These are phyloP conservation scores for Epirrhoe tristata DNA, from an alignment of 2,888 invertebrate genomes.

Conservation along the genomic window DNA sequence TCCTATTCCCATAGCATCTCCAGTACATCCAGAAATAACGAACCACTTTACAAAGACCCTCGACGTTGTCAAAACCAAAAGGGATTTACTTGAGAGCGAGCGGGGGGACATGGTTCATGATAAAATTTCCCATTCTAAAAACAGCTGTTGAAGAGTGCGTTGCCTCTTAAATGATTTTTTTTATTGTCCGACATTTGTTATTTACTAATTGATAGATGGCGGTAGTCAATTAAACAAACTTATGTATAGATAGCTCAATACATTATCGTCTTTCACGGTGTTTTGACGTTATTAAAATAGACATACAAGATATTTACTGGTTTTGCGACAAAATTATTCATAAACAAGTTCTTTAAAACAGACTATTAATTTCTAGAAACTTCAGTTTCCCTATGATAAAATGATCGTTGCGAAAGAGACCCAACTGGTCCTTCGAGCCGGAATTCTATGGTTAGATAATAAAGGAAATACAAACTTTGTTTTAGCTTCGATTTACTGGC, in stretches of 20 bases:
- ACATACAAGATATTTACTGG: neutral
- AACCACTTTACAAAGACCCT: slow-evolving; percentile 48
- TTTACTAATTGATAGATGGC: slow-evolving; percentile 45
- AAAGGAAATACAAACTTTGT: slow-evolving; percentile 1
- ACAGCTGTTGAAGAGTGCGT: slow-evolving; percentile 77
- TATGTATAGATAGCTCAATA: neutral
- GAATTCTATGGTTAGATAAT: slow-evolving; percentile 36
- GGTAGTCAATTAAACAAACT: slow-evolving; percentile 18
- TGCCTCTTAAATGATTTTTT: slow-evolving; percentile 59
- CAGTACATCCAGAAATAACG: slow-evolving; percentile 74
- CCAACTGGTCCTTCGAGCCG: slow-evolving; percentile 44
- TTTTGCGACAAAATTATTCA: slow-evolving; percentile 6
- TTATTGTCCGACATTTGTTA: slow-evolving; percentile 52
- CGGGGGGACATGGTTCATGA: slow-evolving; percentile 50
- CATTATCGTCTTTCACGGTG: neutral
- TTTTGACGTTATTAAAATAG: neutral
- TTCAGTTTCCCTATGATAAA: slow-evolving; percentile 39
- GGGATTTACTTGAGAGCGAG: slow-evolving; percentile 26
- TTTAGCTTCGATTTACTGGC: neutral
- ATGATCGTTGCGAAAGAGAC: slow-evolving; percentile 33
- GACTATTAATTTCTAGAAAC: slow-evolving; percentile 21
- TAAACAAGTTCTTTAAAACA: slow-evolving; percentile 25
- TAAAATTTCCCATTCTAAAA: slow-evolving; percentile 68
- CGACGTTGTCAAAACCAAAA: slow-evolving; percentile 25
- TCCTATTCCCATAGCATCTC: slow-evolving; percentile 77